These are phyloP conservation scores for Promerops cafer DNA, from an alignment of 2,113 vertebrate genomes.

Conservation along the genomic window DNA sequence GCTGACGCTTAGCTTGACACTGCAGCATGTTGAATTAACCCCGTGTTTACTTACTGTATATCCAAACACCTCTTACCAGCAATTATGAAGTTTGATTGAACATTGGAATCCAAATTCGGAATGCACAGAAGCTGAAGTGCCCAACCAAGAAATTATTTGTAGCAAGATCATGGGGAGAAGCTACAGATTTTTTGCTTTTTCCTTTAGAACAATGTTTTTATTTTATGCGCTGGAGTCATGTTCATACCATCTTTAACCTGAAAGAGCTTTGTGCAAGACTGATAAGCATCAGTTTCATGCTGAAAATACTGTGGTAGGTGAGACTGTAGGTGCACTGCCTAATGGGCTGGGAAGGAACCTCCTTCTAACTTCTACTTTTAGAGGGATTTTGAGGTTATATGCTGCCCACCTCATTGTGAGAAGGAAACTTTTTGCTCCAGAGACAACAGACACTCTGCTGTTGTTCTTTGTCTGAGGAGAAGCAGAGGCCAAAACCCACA, in stretches of 20 bases:
- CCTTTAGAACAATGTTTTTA: neutral
- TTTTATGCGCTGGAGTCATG: neutral
- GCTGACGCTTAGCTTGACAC: neutral
- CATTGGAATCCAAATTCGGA: neutral
- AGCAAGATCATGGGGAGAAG: neutral
- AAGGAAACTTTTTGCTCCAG: neutral
- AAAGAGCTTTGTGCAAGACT: neutral
- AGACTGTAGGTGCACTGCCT: neutral
- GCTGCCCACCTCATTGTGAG: neutral
- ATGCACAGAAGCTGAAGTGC: neutral
- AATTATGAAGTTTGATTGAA: rapidly evolving
- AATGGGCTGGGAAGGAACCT: neutral
- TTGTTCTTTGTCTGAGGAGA: neutral
- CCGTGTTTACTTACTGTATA: neutral
- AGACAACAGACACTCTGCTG: neutral
- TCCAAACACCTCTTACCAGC: neutral
- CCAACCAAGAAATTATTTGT: neutral
- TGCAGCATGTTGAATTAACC: neutral
- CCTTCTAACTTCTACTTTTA: neutral
- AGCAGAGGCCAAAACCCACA: neutral
- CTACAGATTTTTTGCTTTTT: neutral
- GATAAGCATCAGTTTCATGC: neutral
- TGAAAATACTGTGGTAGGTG: neutral
- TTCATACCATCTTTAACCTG: neutral
- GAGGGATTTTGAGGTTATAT: neutral